Conservation (phyloP, 2,113 vertebrate genomes). For the Ia io region DNA sequence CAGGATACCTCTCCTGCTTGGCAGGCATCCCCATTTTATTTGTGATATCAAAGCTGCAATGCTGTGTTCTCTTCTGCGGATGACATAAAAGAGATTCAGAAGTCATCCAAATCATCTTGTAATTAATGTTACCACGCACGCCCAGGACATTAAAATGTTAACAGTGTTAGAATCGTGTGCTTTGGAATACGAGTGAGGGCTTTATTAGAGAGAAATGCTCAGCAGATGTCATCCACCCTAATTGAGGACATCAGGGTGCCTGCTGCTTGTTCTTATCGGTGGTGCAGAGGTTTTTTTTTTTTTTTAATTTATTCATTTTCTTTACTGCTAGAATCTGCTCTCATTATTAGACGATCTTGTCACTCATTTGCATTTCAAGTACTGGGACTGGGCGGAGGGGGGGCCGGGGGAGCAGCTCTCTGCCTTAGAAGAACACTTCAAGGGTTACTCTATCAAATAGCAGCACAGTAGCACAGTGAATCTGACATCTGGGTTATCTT, state of each 20-base stretch:
- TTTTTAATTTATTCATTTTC: slow-evolving; percentile 97
- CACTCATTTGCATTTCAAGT: slow-evolving; percentile 99
- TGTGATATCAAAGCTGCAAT: slow-evolving; percentile 95
- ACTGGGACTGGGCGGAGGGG: slow-evolving; percentile 86
- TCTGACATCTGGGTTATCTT: slow-evolving; percentile 96
- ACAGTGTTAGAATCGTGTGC: slow-evolving; percentile 99
- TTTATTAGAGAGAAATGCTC: slow-evolving; percentile 97
- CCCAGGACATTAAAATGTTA: slow-evolving; percentile 99
- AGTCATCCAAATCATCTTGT: slow-evolving; percentile 97
- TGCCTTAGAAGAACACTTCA: slow-evolving; percentile 91
- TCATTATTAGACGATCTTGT: slow-evolving; percentile 99
- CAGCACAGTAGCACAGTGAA: slow-evolving; percentile 86
- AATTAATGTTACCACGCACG: slow-evolving; percentile 99
- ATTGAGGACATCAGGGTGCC: slow-evolving; percentile 99
- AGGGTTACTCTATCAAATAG: slow-evolving; percentile 91
- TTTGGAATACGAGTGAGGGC: slow-evolving; percentile 99
- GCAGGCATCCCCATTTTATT: slow-evolving; percentile 96
- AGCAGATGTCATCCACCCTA: slow-evolving; percentile 98
- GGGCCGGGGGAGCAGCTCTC: slow-evolving; percentile 88
- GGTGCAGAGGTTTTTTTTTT: slow-evolving; percentile 90
- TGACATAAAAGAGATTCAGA: slow-evolving; percentile 98
- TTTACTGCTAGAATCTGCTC: slow-evolving; percentile 96
- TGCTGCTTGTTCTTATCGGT: slow-evolving; percentile 97
- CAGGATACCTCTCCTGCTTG: slow-evolving; percentile 89
- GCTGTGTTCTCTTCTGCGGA: slow-evolving; percentile 95